These are phyloP conservation scores for Rhodophaea formosa DNA, from an alignment of 2,888 invertebrate species.

Conservation along the genomic window DNA sequence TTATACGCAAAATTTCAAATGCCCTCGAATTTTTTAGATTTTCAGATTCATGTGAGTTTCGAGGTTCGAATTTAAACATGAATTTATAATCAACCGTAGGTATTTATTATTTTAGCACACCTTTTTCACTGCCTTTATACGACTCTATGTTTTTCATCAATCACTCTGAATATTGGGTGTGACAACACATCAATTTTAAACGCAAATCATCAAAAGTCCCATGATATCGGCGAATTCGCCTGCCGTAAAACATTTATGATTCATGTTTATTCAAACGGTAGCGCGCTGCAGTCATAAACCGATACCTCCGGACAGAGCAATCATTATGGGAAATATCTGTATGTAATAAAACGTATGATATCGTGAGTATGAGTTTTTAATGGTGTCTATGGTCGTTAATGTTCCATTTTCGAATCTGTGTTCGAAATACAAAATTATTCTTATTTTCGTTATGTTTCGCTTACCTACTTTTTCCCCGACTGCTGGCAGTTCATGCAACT, in stretches of 20 bases:
- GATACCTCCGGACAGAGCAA: slow-evolving; percentile 36
- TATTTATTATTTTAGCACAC: too few species aligned
- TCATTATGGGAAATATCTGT: slow-evolving; percentile 33
- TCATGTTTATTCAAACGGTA: slow-evolving; percentile 59
- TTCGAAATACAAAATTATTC: slow-evolving; percentile 2
- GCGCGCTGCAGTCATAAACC: slow-evolving; percentile 44
- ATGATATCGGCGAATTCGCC: slow-evolving; percentile 35
- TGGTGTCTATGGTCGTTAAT: not conserved
- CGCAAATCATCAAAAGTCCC: slow-evolving; percentile 18
- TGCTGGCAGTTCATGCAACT: too few species aligned
- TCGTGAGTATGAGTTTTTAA: slow-evolving; percentile 5
- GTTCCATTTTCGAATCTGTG: not conserved
- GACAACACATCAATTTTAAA: slow-evolving; percentile 17
- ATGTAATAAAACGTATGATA: slow-evolving; percentile 18
- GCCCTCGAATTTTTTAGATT: too few species aligned
- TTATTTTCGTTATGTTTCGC: not conserved
- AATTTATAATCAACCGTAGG: too few species aligned
- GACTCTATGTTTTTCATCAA: not conserved
- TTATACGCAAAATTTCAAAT: too few species aligned
- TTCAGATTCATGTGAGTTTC: too few species aligned
- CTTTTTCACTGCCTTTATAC: too few species aligned
- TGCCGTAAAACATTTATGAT: slow-evolving; percentile 52
- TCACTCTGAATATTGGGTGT: not conserved
- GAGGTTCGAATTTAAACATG: too few species aligned
- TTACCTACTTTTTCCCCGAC: too few species aligned